phyloP scores from a whole-genome alignment of 1,140 invertebrate genomes.

The Papilio dardanus region DNA sequence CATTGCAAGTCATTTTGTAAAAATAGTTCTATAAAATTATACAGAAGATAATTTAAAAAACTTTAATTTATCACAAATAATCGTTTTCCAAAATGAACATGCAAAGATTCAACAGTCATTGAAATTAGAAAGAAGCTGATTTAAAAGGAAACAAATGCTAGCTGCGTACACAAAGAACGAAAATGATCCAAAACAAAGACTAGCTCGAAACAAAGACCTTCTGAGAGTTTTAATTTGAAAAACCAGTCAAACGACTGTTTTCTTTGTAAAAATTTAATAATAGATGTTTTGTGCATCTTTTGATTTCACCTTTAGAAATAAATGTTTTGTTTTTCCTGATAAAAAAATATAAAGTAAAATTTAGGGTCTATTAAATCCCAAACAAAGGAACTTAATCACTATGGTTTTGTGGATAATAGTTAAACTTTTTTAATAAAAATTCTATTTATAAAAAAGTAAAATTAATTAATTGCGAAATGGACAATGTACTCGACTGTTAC shows the following conservation, averaged over 20 bases:
- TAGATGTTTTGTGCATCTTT: not conserved
- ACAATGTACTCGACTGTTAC: not conserved
- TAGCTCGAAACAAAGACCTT: constrained; percentile 19
- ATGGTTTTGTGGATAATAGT: too few relatives aligned
- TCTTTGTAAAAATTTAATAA: not conserved
- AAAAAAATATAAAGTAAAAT: not conserved
- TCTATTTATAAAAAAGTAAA: not conserved
- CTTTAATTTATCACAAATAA: too few relatives aligned
- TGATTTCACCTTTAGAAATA: not conserved
- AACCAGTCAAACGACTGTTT: constrained; percentile 18
- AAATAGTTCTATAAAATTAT: too few relatives aligned
- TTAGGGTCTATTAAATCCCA: not conserved
- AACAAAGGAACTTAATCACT: not conserved
- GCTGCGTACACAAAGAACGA: constrained; percentile 7
- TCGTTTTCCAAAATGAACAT: not conserved
- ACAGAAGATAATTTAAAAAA: too few relatives aligned
- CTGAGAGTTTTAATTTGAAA: constrained; percentile 24
- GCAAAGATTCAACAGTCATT: not conserved
- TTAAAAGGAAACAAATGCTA: not conserved
- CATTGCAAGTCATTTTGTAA: too few relatives aligned
- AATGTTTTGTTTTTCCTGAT: not conserved
- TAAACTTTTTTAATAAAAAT: too few relatives aligned
- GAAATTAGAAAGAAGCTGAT: not conserved
- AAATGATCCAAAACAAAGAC: constrained; percentile 20
- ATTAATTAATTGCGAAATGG: not conserved